phyloP scores from a whole-genome alignment of 2,797 vertebrate species.

The Kryptolebias ocellatus region DNA sequence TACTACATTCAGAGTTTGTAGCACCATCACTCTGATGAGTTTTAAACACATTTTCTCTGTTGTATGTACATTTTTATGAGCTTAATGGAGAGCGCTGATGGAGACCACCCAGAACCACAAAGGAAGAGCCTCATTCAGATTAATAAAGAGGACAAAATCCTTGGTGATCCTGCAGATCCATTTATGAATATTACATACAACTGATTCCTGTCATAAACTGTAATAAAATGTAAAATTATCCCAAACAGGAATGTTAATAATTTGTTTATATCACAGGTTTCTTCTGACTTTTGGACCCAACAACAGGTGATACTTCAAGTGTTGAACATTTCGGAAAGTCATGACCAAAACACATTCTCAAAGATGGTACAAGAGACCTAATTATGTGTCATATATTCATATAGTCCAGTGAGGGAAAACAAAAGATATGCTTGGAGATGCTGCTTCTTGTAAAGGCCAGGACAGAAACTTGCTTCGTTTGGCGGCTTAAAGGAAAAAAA shows the following conservation, averaged over 20 bases:
- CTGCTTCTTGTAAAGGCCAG: neutral
- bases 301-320: too few species aligned
- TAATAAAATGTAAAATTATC: neutral
- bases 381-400: too few species aligned
- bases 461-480: neutral
- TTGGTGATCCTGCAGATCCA: neutral
- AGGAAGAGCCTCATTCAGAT: neutral
- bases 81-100: slow-evolving; percentile 9
- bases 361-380: too few species aligned
- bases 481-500: too few species aligned
- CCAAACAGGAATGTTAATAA: neutral
- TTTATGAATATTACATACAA: neutral
- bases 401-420: too few species aligned
- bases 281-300: too few species aligned
- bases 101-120: neutral
- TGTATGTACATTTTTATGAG: neutral
- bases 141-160: neutral
- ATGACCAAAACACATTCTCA: too few species aligned
- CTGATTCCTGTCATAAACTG: neutral
- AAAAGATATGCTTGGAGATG: too few species aligned
- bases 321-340: too few species aligned
- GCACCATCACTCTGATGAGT: neutral
- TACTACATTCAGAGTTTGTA: neutral
- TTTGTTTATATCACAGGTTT: too few species aligned
- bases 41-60: too few species aligned